Evolutionary conservation across 2,797 vertebrate genomes (phyloP), one percentile per base, ranked within the genome.

Genomic region (Chromobotia macracanthus): DNA sequence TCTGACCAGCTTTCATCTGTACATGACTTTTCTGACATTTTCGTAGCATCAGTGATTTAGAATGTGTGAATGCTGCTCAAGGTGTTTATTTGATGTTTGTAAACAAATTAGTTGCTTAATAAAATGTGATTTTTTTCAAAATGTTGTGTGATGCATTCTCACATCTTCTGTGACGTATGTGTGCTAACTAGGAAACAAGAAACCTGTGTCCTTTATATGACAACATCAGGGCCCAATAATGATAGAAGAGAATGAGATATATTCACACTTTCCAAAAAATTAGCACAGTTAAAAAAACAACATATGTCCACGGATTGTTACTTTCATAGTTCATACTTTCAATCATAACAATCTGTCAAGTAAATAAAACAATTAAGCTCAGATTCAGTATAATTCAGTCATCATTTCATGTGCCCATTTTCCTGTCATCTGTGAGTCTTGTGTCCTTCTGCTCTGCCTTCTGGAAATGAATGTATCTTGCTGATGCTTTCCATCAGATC

Each of bases 381-480:
- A 0, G 38, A 19, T 72, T 46, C 16, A 3, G 21, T 60, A 38
- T 19, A 73, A 63, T 53, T 18, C 3, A 23, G 61, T 25, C 48
- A 66, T 53, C 5, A 44, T 75, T 75, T 51, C 46, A 53, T 23
- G 5, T 51, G 60, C 2, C n/a, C 5, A 15, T 74, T 51, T 65
- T 65, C 10, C 31, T 75, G 28, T 53, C 13, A 53, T 53, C 28
- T 53, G 31, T 75, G 31, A 65, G 16, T 66, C 61, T 53, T 51
- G 23, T 65, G 73, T 75, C 63, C 50, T 75, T 74, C 13, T 38
- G 10, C 28, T 11, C 60, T 53, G n/a, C 28, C 48, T 53, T 7
- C 28, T 53, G 73, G 28, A 53, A 41, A 23, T 50, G 7, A 64
- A 23, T 28, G 31, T 3, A 9, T 74, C 8, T 38, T 12, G 16